Evolutionary conservation across 37 sponge, comb jelly and placozoan genomes (phyloP).

Genomic region (Ephydatia muelleri): DNA sequence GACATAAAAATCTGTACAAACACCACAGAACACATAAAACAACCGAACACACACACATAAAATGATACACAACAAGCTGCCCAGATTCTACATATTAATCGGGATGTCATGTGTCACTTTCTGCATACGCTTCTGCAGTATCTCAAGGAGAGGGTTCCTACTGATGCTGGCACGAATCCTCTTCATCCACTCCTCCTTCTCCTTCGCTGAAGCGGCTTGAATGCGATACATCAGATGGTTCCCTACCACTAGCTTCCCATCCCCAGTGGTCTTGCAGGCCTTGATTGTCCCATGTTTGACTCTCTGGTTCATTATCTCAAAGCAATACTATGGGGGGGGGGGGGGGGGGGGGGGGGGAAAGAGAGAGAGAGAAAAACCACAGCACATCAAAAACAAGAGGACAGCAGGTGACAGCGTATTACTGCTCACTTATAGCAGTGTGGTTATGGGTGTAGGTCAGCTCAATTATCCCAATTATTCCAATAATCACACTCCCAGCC

Average conservation of each 20-base stretch:
- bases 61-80: neutral
- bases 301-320: constrained; percentile 76
- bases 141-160: constrained; percentile 79
- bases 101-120: constrained; percentile 24
- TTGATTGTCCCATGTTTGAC: constrained; percentile 66
- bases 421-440: neutral
- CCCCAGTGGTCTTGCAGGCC: constrained; percentile 82
- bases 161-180: constrained; percentile 62
- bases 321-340: constrained; percentile 40
- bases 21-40: neutral
- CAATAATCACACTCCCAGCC: no score
- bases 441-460: no score
- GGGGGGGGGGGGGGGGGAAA: neutral
- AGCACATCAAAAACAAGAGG: neutral
- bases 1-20: neutral
- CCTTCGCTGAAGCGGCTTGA: constrained; percentile 41
- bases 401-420: neutral
- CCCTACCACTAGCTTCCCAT: constrained; percentile 78
- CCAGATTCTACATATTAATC: neutral
- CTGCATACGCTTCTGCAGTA: constrained; percentile 67
- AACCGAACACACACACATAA: neutral
- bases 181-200: constrained; percentile 47
- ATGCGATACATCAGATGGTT: constrained; percentile 63
- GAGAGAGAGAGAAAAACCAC: neutral
- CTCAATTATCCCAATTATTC: no score